phyloP scores from a whole-genome alignment of 2,888 invertebrate species.

The Oligia fasciuncula region DNA sequence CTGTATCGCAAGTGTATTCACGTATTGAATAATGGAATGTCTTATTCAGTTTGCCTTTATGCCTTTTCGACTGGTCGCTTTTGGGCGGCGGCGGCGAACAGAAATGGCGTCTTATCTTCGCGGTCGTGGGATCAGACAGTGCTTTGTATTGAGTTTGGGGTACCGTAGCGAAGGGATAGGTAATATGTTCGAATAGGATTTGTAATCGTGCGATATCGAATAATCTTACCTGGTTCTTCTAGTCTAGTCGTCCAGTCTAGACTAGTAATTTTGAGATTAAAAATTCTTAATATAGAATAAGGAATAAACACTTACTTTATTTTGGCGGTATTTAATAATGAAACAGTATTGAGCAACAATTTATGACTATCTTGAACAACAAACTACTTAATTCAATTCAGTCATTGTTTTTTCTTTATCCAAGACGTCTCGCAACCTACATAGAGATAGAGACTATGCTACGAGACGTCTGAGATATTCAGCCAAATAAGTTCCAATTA shows the following conservation, averaged over 20 bases:
- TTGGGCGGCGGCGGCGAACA: slow-evolving; percentile 74
- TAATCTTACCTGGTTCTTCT: not conserved
- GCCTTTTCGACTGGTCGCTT: slow-evolving; percentile 87
- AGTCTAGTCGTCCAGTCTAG: not conserved
- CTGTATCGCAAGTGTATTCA: slow-evolving; percentile 87
- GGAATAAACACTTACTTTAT: not conserved
- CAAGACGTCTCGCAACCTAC: no score
- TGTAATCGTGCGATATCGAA: not conserved
- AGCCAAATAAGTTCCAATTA: not conserved
- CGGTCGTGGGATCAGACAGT: slow-evolving; percentile 78
- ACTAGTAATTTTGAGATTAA: not conserved
- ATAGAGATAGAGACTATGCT: not conserved
- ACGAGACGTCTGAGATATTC: not conserved
- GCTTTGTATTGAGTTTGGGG: slow-evolving; percentile 60
- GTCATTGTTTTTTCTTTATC: not conserved
- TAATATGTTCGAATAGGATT: not conserved
- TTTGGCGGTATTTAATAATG: no score
- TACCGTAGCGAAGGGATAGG: slow-evolving; percentile 35
- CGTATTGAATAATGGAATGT: slow-evolving; percentile 72
- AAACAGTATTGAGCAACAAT: not conserved
- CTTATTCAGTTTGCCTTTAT: slow-evolving; percentile 85
- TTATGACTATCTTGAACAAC: not conserved
- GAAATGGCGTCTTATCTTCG: slow-evolving; percentile 82
- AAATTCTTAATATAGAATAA: no score
- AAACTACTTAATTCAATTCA: not conserved